Evolutionary conservation across 2,113 vertebrate species (phyloP).

Genomic region (Xenopus borealis): DNA sequence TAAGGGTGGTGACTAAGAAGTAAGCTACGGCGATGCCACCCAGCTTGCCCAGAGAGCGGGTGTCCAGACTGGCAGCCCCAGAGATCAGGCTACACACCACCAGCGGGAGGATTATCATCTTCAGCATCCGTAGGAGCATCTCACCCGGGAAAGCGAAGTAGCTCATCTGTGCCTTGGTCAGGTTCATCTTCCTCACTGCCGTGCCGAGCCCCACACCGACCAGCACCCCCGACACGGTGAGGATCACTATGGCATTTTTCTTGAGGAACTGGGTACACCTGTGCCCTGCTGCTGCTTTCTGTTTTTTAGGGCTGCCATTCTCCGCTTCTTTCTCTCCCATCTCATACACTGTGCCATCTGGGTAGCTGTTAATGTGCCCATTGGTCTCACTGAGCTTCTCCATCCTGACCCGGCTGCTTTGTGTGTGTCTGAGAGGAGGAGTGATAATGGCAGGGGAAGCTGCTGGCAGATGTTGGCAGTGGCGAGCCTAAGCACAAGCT

Average conservation of each 20-base stretch:
- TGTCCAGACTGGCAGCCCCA: slow-evolving; percentile 91
- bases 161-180: slow-evolving; percentile 73
- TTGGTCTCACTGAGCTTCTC: slow-evolving; percentile 57
- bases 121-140: slow-evolving; percentile 93
- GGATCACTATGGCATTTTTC: slow-evolving; percentile 78
- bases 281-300: slow-evolving; percentile 22
- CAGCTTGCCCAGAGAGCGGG: slow-evolving; percentile 85
- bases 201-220: slow-evolving; percentile 82
- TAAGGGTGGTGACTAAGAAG: slow-evolving; percentile 87
- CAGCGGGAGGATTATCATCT: slow-evolving; percentile 93
- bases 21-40: slow-evolving; percentile 88
- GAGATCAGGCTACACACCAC: slow-evolving; percentile 93
- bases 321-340: neutral
- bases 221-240: slow-evolving; percentile 87
- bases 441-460: neutral
- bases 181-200: slow-evolving; percentile 66
- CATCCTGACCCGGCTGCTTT: slow-evolving; percentile 36
- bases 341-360: slow-evolving; percentile 20
- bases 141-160: slow-evolving; percentile 94
- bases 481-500: neutral
- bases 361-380: slow-evolving; percentile 54
- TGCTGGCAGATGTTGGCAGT: neutral
- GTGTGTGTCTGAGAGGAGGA: neutral
- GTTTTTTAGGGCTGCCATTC: neutral
- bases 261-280: slow-evolving; percentile 64